Base-by-base conservation (phyloP, 30 jellyfish, hydroid and myxozoan genomes). In the Aurelia sp. region DNA sequence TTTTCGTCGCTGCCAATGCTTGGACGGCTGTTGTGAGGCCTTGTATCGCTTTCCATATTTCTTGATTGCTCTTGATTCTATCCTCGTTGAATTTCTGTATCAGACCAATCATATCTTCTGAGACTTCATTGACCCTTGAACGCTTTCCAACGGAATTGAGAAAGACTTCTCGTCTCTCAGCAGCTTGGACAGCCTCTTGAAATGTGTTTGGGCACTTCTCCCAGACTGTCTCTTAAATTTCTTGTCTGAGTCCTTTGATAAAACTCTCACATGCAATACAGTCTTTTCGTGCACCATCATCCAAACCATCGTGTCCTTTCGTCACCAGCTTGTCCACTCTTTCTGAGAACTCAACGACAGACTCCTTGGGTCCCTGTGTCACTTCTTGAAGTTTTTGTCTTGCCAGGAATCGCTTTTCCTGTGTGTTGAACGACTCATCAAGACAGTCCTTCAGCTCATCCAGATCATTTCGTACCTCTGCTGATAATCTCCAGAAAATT, bases 281-380 rank as follows among this genome's bases (percentile, higher is more conserved):
- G 78, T 68, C 91, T 66, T 73, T 65, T 31, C 84, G 27, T n/a
- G 53, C 87, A 13, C n/a, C 50, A 40, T 40, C 35, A 33, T 83
- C 92, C 87, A 70, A 40, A 47, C 92, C 92, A 58, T 83, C 74
- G 79, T 83, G 92, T 67, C 87, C 87, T 58, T 70, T 83, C 24
- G 38, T 35, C 55, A 83, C 92, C 79, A 83, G 51, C 17, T 41
- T 9, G 79, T 83, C 92, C 10, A 69, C 53, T 41, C 82, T 55
- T 52, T 83, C 87, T 3, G 80, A 53, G 80, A 83, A 83, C 13
- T 81, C 91, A 20, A 62, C 65, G n/a, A 81, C 91, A 30, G 91
- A 63, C 40, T 81, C 91, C 60, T 18, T 81, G 44, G 41, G 74
- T 74, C 85, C 85, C 50, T 69, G 78, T 78, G 84, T 38, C 5